Evolutionary conservation across 2,888 invertebrate genomes (phyloP).

Genomic region (Antitype chi): DNA sequence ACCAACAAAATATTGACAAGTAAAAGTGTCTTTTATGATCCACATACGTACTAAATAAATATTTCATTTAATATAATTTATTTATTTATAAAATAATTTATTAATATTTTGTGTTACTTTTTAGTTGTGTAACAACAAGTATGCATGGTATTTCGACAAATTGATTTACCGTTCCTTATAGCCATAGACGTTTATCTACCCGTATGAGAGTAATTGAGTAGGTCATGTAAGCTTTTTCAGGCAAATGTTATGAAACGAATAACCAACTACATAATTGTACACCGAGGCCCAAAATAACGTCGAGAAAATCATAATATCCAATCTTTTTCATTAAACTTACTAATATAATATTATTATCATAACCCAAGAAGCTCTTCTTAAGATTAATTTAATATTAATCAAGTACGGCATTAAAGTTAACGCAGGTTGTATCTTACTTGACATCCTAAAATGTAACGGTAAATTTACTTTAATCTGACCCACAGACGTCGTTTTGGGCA

Average conservation of each 20-base stretch:
- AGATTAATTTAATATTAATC: slow-evolving; percentile 42
- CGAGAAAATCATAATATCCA: neutral
- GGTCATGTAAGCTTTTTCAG: neutral
- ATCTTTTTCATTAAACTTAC: neutral
- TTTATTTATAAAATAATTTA: too few species aligned
- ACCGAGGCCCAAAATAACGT: too few species aligned
- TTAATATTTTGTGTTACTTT: neutral
- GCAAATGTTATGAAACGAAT: neutral
- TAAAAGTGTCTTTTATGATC: too few species aligned
- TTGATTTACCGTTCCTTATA: neutral
- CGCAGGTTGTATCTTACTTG: slow-evolving; percentile 32
- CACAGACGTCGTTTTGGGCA: slow-evolving; percentile 34
- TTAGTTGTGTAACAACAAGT: neutral
- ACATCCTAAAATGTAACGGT: slow-evolving; percentile 40
- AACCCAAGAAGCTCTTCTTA: slow-evolving; percentile 9
- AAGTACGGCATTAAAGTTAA: slow-evolving; percentile 33
- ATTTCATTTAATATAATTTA: too few species aligned
- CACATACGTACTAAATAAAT: too few species aligned
- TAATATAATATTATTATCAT: neutral
- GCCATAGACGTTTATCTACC: neutral
- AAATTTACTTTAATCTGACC: slow-evolving; percentile 50
- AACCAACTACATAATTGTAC: too few species aligned
- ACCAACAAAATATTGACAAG: too few species aligned
- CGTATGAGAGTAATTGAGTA: neutral
- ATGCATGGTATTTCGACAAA: neutral